These are phyloP conservation scores for Synergus japonicus DNA, from an alignment of 2,888 invertebrate genomes.

Conservation along the genomic window DNA sequence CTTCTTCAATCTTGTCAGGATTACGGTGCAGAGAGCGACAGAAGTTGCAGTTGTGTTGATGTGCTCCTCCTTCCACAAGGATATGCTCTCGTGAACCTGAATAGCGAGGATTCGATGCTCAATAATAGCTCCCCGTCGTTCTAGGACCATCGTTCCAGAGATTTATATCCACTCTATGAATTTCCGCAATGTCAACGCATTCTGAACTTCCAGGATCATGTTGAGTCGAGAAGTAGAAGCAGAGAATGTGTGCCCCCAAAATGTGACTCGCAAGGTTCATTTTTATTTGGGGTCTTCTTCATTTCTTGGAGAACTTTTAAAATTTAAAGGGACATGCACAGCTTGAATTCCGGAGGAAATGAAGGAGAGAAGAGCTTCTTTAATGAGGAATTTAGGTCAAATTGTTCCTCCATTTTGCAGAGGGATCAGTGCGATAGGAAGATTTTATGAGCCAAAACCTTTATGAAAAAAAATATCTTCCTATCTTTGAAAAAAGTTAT, in stretches of 20 bases:
- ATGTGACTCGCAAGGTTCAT: slow-evolving; percentile 11
- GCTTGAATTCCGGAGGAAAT: not conserved
- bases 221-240: slow-evolving; percentile 44
- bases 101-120: slow-evolving; percentile 66
- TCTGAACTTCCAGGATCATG: slow-evolving; percentile 42
- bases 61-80: slow-evolving; percentile 60
- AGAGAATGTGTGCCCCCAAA: not conserved
- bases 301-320: slow-evolving; percentile 33
- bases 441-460: no score
- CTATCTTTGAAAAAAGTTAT: no score
- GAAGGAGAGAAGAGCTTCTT: not conserved
- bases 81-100: slow-evolving; percentile 74
- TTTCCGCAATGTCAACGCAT: slow-evolving; percentile 48
- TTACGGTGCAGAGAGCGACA: slow-evolving; percentile 45
- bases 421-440: not conserved
- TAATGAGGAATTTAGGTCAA: not conserved
- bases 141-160: slow-evolving; percentile 54
- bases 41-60: slow-evolving; percentile 58
- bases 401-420: not conserved
- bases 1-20: slow-evolving; percentile 48
- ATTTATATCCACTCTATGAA: slow-evolving; percentile 44
- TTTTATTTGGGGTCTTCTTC: slow-evolving; percentile 5
- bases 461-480: no score
- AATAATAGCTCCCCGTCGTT: slow-evolving; percentile 63
- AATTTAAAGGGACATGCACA: slow-evolving; percentile 30